A percentile compares a stretch with the other conserved stretches of the same genome.
These are phyloP conservation scores for Periophthalmus modestus DNA, from an alignment of 2,113 vertebrate genomes.

Conservation along the genomic window DNA sequence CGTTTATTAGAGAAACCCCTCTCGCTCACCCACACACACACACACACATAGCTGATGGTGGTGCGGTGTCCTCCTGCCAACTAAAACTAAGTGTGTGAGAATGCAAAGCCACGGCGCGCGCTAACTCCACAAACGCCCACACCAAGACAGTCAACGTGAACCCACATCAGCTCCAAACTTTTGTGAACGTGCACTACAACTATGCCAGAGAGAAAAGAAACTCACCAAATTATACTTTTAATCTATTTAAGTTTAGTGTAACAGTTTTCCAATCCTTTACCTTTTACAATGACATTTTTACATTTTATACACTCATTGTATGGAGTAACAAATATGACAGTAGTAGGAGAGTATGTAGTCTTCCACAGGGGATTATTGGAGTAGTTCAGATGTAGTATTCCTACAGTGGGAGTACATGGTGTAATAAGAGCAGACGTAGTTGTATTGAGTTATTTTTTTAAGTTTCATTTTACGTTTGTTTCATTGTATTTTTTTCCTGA, in stretches of 20 bases:
- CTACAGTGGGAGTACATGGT: not conserved
- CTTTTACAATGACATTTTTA: no score
- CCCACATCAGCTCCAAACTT: slow-evolving; percentile 38
- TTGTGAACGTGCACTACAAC: slow-evolving; percentile 9
- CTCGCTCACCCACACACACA: slow-evolving; percentile 58
- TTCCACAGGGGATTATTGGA: not conserved
- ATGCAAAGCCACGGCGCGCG: slow-evolving; percentile 47
- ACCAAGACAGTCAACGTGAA: slow-evolving; percentile 27
- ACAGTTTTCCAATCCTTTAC: no score
- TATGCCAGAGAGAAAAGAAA: slow-evolving; percentile 1
- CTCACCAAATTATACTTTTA: not conserved
- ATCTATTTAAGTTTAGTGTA: not conserved
- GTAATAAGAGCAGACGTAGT: no score
- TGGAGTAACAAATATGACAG: no score
- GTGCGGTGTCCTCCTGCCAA: slow-evolving; percentile 32
- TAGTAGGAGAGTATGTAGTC: no score
- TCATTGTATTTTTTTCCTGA: not conserved
- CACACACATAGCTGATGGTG: slow-evolving; percentile 21
- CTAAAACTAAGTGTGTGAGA: slow-evolving; percentile 33
- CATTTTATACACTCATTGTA: no score
- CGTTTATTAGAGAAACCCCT: slow-evolving; percentile 70
- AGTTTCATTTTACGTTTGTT: no score
- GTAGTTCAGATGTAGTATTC: not conserved
- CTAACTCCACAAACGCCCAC: slow-evolving; percentile 49
- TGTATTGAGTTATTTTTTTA: no score